A percentile compares a stretch with the other conserved stretches of the same genome.
Conservation (phyloP, 2,113 vertebrate species). For the Myiozetetes cayanensis region DNA sequence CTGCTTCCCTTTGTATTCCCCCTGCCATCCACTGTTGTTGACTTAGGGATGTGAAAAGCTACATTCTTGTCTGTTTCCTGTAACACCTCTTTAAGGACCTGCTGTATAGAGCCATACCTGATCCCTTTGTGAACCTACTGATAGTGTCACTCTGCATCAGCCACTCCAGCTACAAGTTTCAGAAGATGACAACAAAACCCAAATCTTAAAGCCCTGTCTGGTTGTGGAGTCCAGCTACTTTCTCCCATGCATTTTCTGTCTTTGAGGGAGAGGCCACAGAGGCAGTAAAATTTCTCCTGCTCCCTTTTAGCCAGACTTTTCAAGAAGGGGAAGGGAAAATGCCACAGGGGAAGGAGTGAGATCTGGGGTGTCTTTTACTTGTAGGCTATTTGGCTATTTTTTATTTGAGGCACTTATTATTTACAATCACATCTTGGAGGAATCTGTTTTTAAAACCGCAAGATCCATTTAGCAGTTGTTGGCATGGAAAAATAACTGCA, state of each 20-base stretch:
- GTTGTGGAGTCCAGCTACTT: background rate
- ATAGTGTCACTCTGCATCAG: background rate
- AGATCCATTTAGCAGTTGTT: background rate
- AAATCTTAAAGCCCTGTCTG: background rate
- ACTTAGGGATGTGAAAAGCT: background rate
- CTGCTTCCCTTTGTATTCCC: background rate
- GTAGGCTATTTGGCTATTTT: background rate
- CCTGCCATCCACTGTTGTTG: background rate
- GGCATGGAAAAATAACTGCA: background rate
- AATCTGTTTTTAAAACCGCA: background rate
- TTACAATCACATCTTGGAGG: background rate
- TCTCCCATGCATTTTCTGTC: rapidly evolving
- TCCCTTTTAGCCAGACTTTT: background rate
- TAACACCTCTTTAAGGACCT: background rate
- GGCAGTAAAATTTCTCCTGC: background rate
- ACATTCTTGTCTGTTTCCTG: background rate
- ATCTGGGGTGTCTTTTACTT: background rate
- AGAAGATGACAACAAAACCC: background rate
- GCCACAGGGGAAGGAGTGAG: background rate
- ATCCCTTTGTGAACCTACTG: background rate
- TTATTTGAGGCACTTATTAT: background rate
- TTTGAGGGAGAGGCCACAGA: background rate
- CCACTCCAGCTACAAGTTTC: background rate
- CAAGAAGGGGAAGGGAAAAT: background rate
- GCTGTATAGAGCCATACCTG: rapidly evolving